These are phyloP conservation scores for Euleptes europaea DNA, from an alignment of 2,113 vertebrate genomes.

Conservation along the genomic window DNA sequence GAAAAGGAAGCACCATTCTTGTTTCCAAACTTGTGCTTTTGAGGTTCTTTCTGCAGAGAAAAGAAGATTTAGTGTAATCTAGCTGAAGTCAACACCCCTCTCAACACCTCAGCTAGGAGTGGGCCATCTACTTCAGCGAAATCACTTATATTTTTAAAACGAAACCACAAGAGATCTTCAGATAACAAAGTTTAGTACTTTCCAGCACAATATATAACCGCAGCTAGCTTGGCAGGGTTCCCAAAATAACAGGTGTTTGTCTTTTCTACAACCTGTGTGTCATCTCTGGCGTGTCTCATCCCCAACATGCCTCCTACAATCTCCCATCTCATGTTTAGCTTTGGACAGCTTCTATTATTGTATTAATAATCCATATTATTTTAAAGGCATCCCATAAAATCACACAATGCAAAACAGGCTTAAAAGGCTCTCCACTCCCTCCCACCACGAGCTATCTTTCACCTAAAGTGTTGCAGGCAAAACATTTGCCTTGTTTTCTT, in stretches of 20 bases:
- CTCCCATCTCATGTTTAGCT: background rate
- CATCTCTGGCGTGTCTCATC: background rate
- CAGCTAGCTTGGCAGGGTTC: slow-evolving; percentile 4
- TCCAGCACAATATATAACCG: slow-evolving; percentile 7
- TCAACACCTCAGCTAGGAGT: background rate
- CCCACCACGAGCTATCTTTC: slow-evolving; percentile 28
- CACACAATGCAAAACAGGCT: background rate
- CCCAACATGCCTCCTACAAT: background rate
- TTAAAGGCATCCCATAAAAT: background rate
- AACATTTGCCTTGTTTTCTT: background rate
- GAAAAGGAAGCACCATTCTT: background rate
- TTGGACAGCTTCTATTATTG: background rate
- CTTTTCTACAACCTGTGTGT: slow-evolving; percentile 10
- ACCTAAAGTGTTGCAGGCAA: slow-evolving; percentile 50
- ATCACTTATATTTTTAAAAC: background rate
- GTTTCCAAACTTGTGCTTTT: background rate
- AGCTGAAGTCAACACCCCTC: background rate
- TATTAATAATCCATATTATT: background rate
- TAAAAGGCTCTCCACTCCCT: background rate
- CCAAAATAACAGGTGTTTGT: slow-evolving; percentile 20
- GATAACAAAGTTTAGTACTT: slow-evolving; percentile 8
- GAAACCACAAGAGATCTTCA: slow-evolving; percentile 10
- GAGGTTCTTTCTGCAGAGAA: background rate
- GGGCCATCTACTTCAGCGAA: background rate
- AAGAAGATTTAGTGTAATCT: background rate